Base-by-base conservation (phyloP, 1,140 invertebrate species). In the Archivesica marissinica region DNA sequence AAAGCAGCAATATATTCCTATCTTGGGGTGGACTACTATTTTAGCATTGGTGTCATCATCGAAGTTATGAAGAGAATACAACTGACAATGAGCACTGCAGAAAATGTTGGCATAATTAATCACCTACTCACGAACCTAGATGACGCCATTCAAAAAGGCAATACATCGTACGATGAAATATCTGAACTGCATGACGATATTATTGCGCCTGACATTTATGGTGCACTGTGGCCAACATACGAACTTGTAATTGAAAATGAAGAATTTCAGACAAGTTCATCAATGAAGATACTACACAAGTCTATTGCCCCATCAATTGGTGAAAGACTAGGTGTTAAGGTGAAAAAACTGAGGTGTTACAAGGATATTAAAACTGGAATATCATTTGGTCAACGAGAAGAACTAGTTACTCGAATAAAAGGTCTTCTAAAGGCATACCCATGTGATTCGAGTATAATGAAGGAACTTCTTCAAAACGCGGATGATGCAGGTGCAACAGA, bases 401-500 rank as follows among this genome's bases (percentile, higher is more conserved):
- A 81, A 39, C 78, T 92, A 35, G 88, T 88, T 9, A 89, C 84
- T 38, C 78, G 91, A 15, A 85, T 92, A n/a, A 88, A 87, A 56
- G 50, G 86, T 23, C 88, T 92, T 35, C 76, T 92, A 44, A 41
- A 70, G 15, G 87, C 88, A 11, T 92, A 92, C 70, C 89, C 92
- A 13, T 89, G 85, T 68, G 92, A 90, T 70, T 52, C 78, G 11
- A 87, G 81, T n/a, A 44, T 91, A 35, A 66, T 89, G 33, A 90
- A 92, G 79, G 91, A 92, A 79, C 80, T 92, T 23, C 17, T 92
- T 0, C 91, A 92, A 52, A 92, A 97, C 86, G 89, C 92, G 25
- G 92, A 93, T 86, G 92, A 93, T 86, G 91, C 91, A 47, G 87
- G 87, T 25, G 92, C 92, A 52, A 91, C 88, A 38, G 89, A 90